These are phyloP conservation scores for Amblyopsis rosae DNA, from an alignment of 2,113 vertebrate genomes.

Conservation along the genomic window DNA sequence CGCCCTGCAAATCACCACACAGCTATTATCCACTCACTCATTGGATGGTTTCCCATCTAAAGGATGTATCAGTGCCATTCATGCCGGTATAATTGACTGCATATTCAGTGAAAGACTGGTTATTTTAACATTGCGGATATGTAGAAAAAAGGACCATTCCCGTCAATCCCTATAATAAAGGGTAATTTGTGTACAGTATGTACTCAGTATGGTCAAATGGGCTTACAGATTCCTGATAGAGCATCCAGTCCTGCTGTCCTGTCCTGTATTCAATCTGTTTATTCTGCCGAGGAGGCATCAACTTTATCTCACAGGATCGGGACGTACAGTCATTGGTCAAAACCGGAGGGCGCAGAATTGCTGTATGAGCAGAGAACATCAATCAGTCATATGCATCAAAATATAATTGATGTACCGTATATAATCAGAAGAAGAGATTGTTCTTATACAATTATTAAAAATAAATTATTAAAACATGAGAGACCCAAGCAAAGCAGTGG, in stretches of 20 bases:
- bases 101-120: too few species aligned
- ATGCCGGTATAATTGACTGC: too few species aligned
- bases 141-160: background rate
- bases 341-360: slow-evolving; percentile 42
- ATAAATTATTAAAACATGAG: too few species aligned
- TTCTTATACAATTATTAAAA: too few species aligned
- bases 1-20: slow-evolving; percentile 28
- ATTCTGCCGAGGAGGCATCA: slow-evolving; percentile 16
- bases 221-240: slow-evolving; percentile 46
- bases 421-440: too few species aligned
- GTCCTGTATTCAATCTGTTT: slow-evolving; percentile 60
- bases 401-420: background rate
- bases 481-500: too few species aligned
- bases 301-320: slow-evolving; percentile 40
- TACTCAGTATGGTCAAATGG: background rate
- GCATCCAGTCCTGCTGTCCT: slow-evolving; percentile 40
- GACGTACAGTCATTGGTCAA: slow-evolving; percentile 54
- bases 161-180: background rate
- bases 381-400: too few species aligned
- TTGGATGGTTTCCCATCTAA: too few species aligned
- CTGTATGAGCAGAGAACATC: slow-evolving; percentile 21
- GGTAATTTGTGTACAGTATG: background rate
- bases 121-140: background rate
- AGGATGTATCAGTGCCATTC: too few species aligned
- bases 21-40: background rate